Conservation (phyloP, 2,888 invertebrate species). For the Rotaria socialis region DNA sequence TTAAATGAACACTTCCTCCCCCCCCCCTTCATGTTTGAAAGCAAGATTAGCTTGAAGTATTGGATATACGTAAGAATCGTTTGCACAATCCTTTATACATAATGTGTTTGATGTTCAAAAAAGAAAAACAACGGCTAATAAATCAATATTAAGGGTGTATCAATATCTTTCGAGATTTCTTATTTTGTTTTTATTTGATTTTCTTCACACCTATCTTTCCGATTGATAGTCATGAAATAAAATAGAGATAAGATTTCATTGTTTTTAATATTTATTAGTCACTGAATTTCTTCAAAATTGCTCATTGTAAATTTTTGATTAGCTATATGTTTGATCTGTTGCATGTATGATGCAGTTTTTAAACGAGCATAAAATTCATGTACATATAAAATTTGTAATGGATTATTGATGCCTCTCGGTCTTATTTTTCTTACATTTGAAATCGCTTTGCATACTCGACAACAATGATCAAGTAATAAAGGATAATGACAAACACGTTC, state of each 20-base stretch:
- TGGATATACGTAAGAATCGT: background rate
- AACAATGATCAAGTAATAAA: background rate
- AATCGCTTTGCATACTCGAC: background rate
- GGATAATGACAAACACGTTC: slow-evolving; percentile 14
- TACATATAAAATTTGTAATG: background rate
- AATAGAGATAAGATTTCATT: background rate
- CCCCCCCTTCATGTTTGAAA: background rate
- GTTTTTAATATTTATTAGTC: background rate
- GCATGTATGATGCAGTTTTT: background rate
- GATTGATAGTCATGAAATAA: background rate
- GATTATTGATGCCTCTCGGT: background rate
- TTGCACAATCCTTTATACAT: background rate
- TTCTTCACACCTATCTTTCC: slow-evolving; percentile 3
- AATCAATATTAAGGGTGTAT: background rate
- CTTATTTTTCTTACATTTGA: background rate
- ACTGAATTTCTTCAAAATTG: background rate
- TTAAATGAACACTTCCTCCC: too few species aligned
- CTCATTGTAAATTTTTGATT: background rate
- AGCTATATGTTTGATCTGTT: background rate
- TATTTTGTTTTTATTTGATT: background rate
- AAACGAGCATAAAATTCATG: slow-evolving; percentile 11
- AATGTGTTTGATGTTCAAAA: background rate
- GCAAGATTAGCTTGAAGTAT: slow-evolving; percentile 12
- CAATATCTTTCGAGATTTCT: background rate
- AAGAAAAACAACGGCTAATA: slow-evolving; percentile 7